Conservation (phyloP, 1,140 invertebrate species). For the Trichoplusia ni region DNA sequence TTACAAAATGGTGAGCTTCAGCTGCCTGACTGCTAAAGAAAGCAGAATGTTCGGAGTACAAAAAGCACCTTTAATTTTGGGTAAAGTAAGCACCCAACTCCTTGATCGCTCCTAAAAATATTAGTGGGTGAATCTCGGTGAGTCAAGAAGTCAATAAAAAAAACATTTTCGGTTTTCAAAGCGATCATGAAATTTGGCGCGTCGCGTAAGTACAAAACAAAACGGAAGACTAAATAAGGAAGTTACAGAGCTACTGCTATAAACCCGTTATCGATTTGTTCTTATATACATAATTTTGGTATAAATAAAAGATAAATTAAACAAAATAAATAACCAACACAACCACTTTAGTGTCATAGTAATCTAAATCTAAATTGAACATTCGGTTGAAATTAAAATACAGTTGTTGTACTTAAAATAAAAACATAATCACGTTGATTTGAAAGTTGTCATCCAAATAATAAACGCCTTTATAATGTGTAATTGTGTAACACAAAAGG, state of each 20-base stretch:
- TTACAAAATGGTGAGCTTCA: slow-evolving; percentile 72
- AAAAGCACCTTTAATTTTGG: slow-evolving; percentile 69
- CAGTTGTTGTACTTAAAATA: slow-evolving; percentile 47
- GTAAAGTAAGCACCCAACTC: no score
- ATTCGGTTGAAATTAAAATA: slow-evolving; percentile 41
- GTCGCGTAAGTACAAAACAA: slow-evolving; percentile 78
- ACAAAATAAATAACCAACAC: slow-evolving; percentile 79
- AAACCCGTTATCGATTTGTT: slow-evolving; percentile 62
- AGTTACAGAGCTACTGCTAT: slow-evolving; percentile 60
- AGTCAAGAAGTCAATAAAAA: no score
- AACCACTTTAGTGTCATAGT: slow-evolving; percentile 65
- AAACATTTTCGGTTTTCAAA: no score
- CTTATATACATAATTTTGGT: slow-evolving; percentile 66
- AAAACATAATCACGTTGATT: slow-evolving; percentile 22
- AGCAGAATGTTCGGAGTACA: slow-evolving; percentile 51
- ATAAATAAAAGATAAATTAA: slow-evolving; percentile 77
- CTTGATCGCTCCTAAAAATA: no score
- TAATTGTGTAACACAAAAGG: slow-evolving; percentile 15
- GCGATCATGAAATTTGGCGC: no score
- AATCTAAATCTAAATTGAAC: slow-evolving; percentile 43
- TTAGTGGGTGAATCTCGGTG: no score
- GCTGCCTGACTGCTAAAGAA: slow-evolving; percentile 47
- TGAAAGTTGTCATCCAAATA: slow-evolving; percentile 16
- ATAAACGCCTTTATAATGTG: slow-evolving; percentile 14
- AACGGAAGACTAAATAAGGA: slow-evolving; percentile 74